Evolutionary conservation across 2,797 vertebrate genomes (phyloP).

Genomic region (Schizopygopsis malacanthus): DNA sequence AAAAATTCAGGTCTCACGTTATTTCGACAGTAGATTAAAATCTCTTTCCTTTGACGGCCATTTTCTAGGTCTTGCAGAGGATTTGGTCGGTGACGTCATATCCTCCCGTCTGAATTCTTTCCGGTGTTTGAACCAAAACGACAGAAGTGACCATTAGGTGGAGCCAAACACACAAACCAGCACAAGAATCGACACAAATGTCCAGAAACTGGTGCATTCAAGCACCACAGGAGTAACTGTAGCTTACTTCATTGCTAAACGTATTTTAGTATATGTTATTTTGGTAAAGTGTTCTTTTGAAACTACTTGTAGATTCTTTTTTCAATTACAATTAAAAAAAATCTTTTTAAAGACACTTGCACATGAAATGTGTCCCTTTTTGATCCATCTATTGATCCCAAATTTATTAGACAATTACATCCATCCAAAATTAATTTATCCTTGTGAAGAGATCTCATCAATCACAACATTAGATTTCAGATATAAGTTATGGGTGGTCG

Average conservation of each 20-base stretch:
- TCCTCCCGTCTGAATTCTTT: slow-evolving; percentile 37
- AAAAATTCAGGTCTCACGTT: slow-evolving; percentile 56
- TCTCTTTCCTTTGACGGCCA: slow-evolving; percentile 74
- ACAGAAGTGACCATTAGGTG: neutral
- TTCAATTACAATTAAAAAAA: neutral
- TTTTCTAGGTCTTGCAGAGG: slow-evolving; percentile 67
- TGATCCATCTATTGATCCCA: neutral
- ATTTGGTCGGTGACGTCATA: slow-evolving; percentile 48
- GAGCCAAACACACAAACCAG: neutral
- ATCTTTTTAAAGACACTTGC: no score
- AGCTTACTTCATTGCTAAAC: neutral
- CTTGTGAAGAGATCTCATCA: neutral
- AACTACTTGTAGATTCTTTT: neutral
- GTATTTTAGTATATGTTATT: neutral
- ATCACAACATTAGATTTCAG: neutral
- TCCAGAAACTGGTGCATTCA: neutral
- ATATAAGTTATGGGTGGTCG: neutral
- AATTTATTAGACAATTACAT: neutral
- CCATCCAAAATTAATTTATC: neutral
- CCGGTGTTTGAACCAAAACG: slow-evolving; percentile 5
- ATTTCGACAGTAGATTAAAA: slow-evolving; percentile 79
- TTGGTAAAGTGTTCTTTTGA: neutral
- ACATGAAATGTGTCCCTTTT: no score
- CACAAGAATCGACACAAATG: neutral
- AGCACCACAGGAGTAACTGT: neutral